Evolutionary conservation across 2,888 invertebrate species (phyloP), one percentile per base, ranked within the genome.

Genomic region (Acleris sparsana): DNA sequence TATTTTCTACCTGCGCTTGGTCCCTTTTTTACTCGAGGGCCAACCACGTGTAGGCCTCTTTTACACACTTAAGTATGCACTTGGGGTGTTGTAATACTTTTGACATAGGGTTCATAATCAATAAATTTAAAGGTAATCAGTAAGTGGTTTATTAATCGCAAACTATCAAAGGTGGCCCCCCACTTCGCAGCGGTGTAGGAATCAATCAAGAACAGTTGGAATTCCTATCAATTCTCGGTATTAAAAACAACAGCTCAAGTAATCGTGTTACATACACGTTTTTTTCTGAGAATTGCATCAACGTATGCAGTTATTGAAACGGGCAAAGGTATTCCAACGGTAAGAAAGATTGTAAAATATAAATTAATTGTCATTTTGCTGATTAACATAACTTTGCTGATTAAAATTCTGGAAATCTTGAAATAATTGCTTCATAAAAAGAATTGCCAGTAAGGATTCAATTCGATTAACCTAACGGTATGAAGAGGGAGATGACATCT

Each of bases 1-100:
- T 80, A 71, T 80, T 85, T 82, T 87, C 85, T 92, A 92, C 92
- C 92, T 92, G 92, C 82, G 84, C 76, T 77, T 80, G 75, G 84
- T 84, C 87, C 88, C 82, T 89, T 67, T 67, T 69, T 69, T 69
- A 65, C 60, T 55, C 61, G 53, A 58, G 51, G 44, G 64, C 53
- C 67, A 64, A 49, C 58, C 56, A 65, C 63, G 60, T 55, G 39
- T 46, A 16, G 11, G 39, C 16, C 33, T 49, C 39, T 61, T 55
- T 55, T 51, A 61, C 65, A 61, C 61, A 44, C 22, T 56, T 56
- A 56, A 22, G 17, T 29, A n/a, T 51, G 51, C 55, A 33, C 46
- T 51, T 56, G 13, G 18, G 5, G 6, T 3, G 13, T 4, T n/a
- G 17, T 18, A 51, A 51, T n/a, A 44, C n/a, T n/a, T 29, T 18